A percentile compares a stretch with the other conserved stretches of the same genome.
Conservation (phyloP, 2,113 vertebrate genomes). For the Limanda limanda region DNA sequence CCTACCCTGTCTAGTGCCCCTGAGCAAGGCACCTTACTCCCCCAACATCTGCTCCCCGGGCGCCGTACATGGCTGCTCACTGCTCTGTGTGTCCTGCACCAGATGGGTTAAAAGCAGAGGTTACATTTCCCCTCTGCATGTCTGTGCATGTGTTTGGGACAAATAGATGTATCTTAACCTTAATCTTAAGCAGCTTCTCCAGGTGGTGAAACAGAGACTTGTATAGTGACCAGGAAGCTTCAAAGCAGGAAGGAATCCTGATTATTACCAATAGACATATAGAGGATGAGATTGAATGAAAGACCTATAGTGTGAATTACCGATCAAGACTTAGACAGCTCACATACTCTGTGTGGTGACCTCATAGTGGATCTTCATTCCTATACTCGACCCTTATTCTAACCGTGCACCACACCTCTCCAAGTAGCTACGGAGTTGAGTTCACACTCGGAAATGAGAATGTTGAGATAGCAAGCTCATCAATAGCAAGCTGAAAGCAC, state of each 20-base stretch:
- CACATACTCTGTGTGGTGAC: neutral
- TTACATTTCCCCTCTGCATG: too few species aligned
- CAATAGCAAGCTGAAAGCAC: conserved; percentile 60
- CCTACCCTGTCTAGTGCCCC: too few species aligned
- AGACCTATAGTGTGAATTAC: neutral
- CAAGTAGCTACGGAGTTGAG: conserved; percentile 31
- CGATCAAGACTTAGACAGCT: neutral
- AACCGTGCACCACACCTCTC: conserved; percentile 28
- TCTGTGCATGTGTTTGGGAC: too few species aligned
- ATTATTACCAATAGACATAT: too few species aligned
- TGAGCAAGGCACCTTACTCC: too few species aligned
- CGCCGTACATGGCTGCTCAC: too few species aligned
- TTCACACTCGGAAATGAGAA: conserved; percentile 33
- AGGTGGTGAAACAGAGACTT: conserved; percentile 10
- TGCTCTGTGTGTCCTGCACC: too few species aligned
- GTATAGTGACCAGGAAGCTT: conserved; percentile 27
- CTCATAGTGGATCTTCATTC: conserved; percentile 6
- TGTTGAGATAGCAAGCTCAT: conserved; percentile 52
- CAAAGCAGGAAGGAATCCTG: too few species aligned
- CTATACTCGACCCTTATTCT: conserved; percentile 25
- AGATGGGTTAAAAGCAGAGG: too few species aligned
- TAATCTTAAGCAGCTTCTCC: neutral
- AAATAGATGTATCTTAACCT: too few species aligned
- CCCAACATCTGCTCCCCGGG: too few species aligned
- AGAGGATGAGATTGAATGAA: too few species aligned